Percentiles rank a stretch among this genome's conserved stretches.
Evolutionary conservation across 64 coral and sea anemone genomes (phyloP).

Genomic region (Actinia tenebrosa): DNA sequence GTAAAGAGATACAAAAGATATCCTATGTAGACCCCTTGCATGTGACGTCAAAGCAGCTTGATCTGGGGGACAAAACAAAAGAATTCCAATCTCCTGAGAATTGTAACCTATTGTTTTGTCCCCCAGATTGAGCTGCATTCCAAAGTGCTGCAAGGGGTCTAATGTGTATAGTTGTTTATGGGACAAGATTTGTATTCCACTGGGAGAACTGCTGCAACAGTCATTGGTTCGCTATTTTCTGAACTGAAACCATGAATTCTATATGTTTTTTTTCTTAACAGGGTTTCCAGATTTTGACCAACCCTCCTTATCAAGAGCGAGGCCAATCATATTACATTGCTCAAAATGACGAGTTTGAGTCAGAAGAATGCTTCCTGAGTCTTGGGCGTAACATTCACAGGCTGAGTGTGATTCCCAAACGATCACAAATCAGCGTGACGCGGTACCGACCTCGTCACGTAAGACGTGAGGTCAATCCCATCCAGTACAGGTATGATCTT

Average conservation of each 20-base stretch:
- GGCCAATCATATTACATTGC: conserved; percentile 35
- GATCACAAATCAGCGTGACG: conserved; percentile 43
- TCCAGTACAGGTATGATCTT: conserved; percentile 20
- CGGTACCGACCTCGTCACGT: conserved; percentile 49
- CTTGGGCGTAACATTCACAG: conserved; percentile 59
- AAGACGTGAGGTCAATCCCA: not conserved
- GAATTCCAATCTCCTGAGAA: too few species aligned
- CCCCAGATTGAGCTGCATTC: too few species aligned
- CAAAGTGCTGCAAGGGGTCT: too few species aligned
- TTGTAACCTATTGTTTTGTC: too few species aligned
- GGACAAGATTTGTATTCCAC: too few species aligned
- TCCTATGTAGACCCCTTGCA: not conserved
- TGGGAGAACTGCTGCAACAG: too few species aligned
- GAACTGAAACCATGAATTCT: not conserved
- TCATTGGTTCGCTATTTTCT: too few species aligned
- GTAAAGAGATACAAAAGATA: not conserved
- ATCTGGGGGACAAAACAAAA: too few species aligned
- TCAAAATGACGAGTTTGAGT: conserved; percentile 14
- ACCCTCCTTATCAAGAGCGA: not conserved
- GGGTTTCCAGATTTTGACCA: conserved; percentile 54
- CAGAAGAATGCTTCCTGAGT: conserved; percentile 42
- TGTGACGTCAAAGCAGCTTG: not conserved
- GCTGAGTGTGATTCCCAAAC: conserved; percentile 39
- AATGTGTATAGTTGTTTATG: too few species aligned
- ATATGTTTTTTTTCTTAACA: not conserved